phyloP scores from a whole-genome alignment of 2,888 invertebrate genomes.

The Xestia xanthographa region DNA sequence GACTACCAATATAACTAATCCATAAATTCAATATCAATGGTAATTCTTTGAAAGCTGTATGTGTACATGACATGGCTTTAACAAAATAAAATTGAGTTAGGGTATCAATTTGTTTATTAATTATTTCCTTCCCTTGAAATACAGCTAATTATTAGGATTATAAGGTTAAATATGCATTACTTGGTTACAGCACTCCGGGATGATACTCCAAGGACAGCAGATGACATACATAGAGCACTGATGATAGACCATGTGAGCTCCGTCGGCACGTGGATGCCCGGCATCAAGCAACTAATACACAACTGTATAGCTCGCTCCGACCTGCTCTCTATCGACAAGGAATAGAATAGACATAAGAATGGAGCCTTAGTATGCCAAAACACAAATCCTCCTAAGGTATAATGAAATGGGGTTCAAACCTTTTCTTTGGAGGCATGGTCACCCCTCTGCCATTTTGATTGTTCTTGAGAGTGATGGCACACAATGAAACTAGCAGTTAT shows the following conservation, averaged over 20 bases:
- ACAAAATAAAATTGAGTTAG: background rate
- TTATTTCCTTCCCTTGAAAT: background rate
- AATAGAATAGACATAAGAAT: conserved; percentile 59
- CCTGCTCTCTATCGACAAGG: conserved; percentile 84
- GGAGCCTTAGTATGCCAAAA: background rate
- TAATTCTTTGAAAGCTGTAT: background rate
- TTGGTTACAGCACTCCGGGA: conserved; percentile 87
- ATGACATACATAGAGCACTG: conserved; percentile 90
- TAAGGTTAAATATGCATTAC: background rate
- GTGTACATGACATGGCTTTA: background rate
- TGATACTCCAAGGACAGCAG: conserved; percentile 87
- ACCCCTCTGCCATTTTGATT: background rate
- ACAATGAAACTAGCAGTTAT: background rate
- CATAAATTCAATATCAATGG: background rate
- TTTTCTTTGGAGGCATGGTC: background rate
- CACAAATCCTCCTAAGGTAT: background rate
- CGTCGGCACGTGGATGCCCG: conserved; percentile 92
- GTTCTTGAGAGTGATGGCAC: background rate
- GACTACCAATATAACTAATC: background rate
- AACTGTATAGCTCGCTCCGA: conserved; percentile 85
- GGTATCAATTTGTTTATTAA: background rate
- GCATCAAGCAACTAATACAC: conserved; percentile 91
- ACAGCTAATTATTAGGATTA: background rate
- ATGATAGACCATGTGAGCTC: conserved; percentile 91
- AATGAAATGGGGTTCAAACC: background rate